Evolutionary conservation across 2,888 invertebrate species (phyloP), one percentile per base, ranked within the genome.

Genomic region (Drosophila engyochracea): DNA sequence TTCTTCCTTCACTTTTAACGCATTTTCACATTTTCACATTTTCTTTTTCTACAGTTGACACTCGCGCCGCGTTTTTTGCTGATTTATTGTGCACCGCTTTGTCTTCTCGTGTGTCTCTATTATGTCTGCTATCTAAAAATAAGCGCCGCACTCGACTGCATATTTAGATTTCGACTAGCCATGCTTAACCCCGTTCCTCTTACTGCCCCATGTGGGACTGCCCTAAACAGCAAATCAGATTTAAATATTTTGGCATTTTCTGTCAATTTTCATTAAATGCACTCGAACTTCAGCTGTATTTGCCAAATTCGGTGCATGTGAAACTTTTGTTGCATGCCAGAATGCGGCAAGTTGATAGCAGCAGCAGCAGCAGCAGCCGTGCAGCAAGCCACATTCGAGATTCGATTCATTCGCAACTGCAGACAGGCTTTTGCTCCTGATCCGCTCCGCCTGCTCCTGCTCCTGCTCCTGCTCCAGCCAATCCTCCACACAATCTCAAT

Each of bases 231-330:
- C 28, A 76, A 85, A 88, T 85, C 75, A 85, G 90, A 85, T 86
- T 90, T 85, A 86, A 86, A 88, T 87, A 88, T 86, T 86, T 88
- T 86, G 85, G 89, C 90, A 90, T 86, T 85, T 88, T 76, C 88
- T 81, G 90, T 86, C 90, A 86, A 85, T 88, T 90, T 88, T 90
- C 77, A 81, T 80, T 76, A 76, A 82, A 79, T 74, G 52, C n/a
- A n/a, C 31, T 57, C 28, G 1, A 25, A 47, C 4, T 37, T 19
- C 31, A 53, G 30, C 44, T 55, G 30, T n/a, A 49, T 76, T 52
- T 52, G 28, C 22, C 64, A 59, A 67, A 59, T 63, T 69, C 51
- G 31, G 52, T 44, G 61, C 58, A 72, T 85, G 83, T 70, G 74
- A 78, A 73, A 67, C 76, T 60, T 71, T 66, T 69, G 76, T 72